These are phyloP conservation scores for Cinclus cinclus DNA, from an alignment of 2,113 vertebrate genomes.

Conservation along the genomic window DNA sequence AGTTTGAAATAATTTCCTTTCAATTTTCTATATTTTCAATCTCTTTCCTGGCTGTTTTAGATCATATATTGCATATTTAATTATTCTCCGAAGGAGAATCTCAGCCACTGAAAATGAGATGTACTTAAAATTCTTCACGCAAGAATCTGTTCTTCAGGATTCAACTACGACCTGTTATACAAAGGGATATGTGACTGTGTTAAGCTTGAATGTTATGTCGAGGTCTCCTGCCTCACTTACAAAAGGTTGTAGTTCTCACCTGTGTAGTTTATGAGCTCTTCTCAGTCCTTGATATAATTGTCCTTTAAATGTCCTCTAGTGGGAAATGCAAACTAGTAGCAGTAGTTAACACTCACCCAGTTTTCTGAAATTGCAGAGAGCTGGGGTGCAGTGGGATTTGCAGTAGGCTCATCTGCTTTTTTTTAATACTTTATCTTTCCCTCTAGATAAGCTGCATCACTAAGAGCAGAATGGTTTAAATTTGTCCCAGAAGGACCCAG, in stretches of 20 bases:
- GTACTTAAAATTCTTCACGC: not conserved
- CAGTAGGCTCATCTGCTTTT: not conserved
- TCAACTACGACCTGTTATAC: not conserved
- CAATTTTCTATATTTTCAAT: slow-evolving; percentile 35
- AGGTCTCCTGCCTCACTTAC: not conserved
- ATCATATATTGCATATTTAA: slow-evolving; percentile 34
- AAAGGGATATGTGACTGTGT: not conserved
- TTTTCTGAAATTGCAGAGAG: not conserved
- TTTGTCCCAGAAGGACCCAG: not conserved
- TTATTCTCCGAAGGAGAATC: not conserved
- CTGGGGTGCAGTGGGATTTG: not conserved
- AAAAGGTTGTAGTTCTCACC: not conserved
- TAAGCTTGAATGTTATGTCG: not conserved
- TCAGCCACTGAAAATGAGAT: slow-evolving; percentile 3
- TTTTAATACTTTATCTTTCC: not conserved
- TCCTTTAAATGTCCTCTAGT: not conserved
- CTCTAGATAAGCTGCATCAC: not conserved
- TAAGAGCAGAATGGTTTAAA: not conserved
- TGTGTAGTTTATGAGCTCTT: not conserved
- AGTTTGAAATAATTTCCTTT: slow-evolving; percentile 60
- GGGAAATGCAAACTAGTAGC: not conserved
- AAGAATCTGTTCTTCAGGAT: not conserved
- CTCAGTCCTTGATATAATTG: not conserved
- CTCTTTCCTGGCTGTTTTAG: slow-evolving; percentile 41
- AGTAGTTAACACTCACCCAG: not conserved